Evolutionary conservation across 92 coral and sea anemone genomes (phyloP).

Genomic region (Heteractis magnifica): DNA sequence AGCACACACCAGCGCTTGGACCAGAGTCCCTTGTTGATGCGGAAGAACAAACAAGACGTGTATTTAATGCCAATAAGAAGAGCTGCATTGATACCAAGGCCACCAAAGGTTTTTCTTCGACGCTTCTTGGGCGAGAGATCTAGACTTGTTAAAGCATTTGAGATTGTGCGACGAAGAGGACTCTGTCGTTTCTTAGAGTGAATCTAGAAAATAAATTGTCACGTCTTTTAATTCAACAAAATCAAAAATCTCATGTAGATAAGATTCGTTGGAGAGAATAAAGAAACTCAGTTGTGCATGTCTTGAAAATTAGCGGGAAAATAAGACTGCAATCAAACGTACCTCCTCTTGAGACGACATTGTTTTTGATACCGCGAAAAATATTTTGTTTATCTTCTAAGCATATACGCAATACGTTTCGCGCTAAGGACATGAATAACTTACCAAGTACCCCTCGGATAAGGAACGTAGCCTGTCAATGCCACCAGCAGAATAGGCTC

Average conservation of each 20-base stretch:
- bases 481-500: slow-evolving; percentile 36
- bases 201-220: neutral
- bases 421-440: neutral
- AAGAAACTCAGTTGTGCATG: too few relatives aligned
- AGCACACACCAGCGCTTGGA: slow-evolving; percentile 86
- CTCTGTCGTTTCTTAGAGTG: slow-evolving; percentile 44
- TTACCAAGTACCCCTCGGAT: slow-evolving; percentile 49
- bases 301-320: neutral
- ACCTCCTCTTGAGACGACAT: neutral
- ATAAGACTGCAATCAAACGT: neutral
- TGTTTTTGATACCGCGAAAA: too few relatives aligned
- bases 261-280: too few relatives aligned
- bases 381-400: too few relatives aligned
- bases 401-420: too few relatives aligned
- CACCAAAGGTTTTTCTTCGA: slow-evolving; percentile 74
- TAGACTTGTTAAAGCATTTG: slow-evolving; percentile 58
- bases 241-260: neutral
- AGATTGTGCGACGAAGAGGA: slow-evolving; percentile 71
- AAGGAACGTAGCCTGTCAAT: slow-evolving; percentile 46
- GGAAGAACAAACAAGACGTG: slow-evolving; percentile 72
- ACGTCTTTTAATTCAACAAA: neutral
- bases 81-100: slow-evolving; percentile 55
- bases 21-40: slow-evolving; percentile 79
- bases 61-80: slow-evolving; percentile 64
- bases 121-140: slow-evolving; percentile 46